A percentile compares a stretch with the other conserved stretches of the same genome.
phyloP scores from a whole-genome alignment of 2,113 vertebrate species.

The Dolichotis patagonum region DNA sequence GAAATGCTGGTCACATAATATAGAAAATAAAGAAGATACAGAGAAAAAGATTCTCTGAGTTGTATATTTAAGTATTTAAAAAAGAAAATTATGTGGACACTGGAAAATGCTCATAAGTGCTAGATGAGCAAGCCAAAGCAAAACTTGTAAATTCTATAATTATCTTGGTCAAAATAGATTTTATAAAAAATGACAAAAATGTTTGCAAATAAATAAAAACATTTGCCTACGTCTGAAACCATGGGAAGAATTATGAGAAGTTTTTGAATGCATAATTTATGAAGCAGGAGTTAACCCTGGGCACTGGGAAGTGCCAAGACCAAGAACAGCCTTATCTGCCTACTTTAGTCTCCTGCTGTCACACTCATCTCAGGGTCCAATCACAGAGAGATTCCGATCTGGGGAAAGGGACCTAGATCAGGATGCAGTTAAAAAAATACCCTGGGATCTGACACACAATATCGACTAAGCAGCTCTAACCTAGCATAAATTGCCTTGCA shows the following conservation, averaged over 20 bases:
- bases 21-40: not conserved
- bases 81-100: not conserved
- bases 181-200: not conserved
- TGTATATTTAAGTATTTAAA: not conserved
- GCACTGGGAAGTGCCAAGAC: fast-evolving
- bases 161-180: not conserved
- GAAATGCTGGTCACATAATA: not conserved
- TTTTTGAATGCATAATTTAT: not conserved
- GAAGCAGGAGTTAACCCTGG: not conserved
- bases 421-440: not conserved
- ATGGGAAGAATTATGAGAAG: not conserved
- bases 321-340: fast-evolving
- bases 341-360: not conserved
- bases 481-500: fast-evolving
- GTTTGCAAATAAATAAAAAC: not conserved
- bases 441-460: not conserved
- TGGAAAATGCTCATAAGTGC: not conserved
- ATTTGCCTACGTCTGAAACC: not conserved
- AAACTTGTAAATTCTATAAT: not conserved
- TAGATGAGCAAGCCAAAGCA: not conserved
- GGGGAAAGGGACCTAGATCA: not conserved
- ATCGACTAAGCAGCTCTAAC: not conserved
- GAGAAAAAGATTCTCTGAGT: not conserved
- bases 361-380: not conserved
- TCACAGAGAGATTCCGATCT: too few species aligned